A percentile compares a stretch with the other conserved stretches of the same genome.
These are phyloP conservation scores for Mus caroli DNA, from an alignment of 2,797 vertebrate genomes.

Conservation along the genomic window DNA sequence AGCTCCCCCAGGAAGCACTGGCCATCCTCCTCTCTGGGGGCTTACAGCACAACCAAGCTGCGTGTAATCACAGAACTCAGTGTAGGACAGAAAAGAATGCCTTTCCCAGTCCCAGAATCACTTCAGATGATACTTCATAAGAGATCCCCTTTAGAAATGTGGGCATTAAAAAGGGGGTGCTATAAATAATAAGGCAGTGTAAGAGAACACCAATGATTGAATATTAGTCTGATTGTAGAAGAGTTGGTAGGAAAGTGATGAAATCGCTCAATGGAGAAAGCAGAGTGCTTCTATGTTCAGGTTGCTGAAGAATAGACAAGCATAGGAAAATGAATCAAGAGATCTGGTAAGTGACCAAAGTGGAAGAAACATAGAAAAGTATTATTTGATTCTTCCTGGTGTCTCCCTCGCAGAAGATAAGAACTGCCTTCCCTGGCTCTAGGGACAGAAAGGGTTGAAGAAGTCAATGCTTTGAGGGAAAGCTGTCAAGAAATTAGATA, in stretches of 20 bases:
- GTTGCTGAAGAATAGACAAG: not conserved
- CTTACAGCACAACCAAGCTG: not conserved
- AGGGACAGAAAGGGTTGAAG: not conserved
- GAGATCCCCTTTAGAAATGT: not conserved
- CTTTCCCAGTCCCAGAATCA: not conserved
- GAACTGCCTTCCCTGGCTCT: not conserved
- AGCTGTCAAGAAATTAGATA: not conserved
- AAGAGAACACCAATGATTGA: not conserved
- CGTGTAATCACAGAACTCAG: not conserved
- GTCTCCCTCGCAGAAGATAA: not conserved
- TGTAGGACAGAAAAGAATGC: not conserved
- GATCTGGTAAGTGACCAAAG: rapidly evolving
- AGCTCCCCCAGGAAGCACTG: not conserved
- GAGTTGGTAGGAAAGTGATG: not conserved
- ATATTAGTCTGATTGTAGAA: not conserved
- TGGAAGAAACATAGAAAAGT: not conserved
- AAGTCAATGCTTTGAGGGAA: not conserved
- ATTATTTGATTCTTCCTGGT: not conserved
- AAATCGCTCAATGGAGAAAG: not conserved
- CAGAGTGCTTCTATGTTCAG: not conserved
- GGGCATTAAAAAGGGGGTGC: not conserved
- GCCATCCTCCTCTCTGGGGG: not conserved
- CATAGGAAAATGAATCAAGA: not conserved
- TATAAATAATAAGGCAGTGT: not conserved
- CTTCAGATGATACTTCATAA: not conserved